Evolutionary conservation across 2,797 vertebrate species (phyloP), one percentile per base, ranked within the genome.

Genomic region (Notamacropus eugenii): DNA sequence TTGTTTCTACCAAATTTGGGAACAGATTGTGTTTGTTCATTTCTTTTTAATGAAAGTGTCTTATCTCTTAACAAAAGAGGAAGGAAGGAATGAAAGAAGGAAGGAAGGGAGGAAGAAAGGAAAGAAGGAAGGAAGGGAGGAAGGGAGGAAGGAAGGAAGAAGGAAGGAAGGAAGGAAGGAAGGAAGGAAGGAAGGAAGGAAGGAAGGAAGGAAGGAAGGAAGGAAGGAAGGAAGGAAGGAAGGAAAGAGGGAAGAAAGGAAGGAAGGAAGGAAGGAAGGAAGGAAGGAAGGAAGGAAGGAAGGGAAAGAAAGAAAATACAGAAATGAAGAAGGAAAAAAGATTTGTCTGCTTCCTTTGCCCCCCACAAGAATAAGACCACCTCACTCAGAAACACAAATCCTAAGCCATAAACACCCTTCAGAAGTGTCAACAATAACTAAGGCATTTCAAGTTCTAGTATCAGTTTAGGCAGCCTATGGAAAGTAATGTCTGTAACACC

Each of bases 341-440:
- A 74, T 40, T 22, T 74, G 54, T 92, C 34, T 56, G 5, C 24
- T 0, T 56, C 94, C 90, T 16, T 87, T 50, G 24, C 40, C 40
- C 74, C 40, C 4, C 34, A 27, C 22, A 87, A 87, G 22, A 87
- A 27, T 92, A n/a, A 55, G 22, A 54, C 55, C 82, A 28, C 34
- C 31, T 93, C 34, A 19, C 50, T 46, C 74, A 87, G 9, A 87
- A 46, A 40, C 40, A 82, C n/a, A 82, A 82, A 46, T 22, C 19
- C 92, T 91, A 29, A 96, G 94, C 96, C 96, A 90, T 54, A 0
- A 82, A 95, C 59, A 96, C 50, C 95, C 96, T 62, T 93, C 22
- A 92, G 93, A 95, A 97, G 93, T 59, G 93, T 93, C 98, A 95
- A 96, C 95, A 95, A 92, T 98, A 98, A 98, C 93, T 91, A 93